Evolutionary conservation across 2,113 vertebrate genomes (phyloP), one percentile per base, ranked within the genome.

Genomic region (Typhlomys cinereus): DNA sequence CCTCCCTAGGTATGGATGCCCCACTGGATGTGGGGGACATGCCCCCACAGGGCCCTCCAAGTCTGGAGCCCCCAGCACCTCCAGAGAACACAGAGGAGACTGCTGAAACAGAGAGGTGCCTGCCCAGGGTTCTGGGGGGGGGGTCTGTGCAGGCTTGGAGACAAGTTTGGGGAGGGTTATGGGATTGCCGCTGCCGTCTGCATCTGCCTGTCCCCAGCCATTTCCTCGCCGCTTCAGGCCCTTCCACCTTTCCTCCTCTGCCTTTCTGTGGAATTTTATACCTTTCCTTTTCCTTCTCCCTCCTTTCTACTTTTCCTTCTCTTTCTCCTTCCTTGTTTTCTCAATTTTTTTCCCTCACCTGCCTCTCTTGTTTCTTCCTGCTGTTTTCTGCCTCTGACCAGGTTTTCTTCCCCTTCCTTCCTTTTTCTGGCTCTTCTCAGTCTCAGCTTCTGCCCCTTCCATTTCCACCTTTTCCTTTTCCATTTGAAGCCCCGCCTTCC

Each of bases 61-160:
- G 91, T 64, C 86, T 96, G 48, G 97, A 97, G 34, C 39, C 89
- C 44, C 64, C n/a, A 0, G 36, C 6, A 0, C 67, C 94, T 36
- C 64, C 36, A 61, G 83, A 57, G 98, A 99, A 50, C 74, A 69
- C 66, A 0, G 99, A 99, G 36, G 99, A 99, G 41, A 97, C 39
- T 25, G 57, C 96, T 2, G 99, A 99, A 27, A 98, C 98, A 31
- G 98, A 99, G 74, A 99, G 98, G 99, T 99, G 94, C 98, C 97
- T 2, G 67, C 34, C 29, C 0, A 59, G 20, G 92, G 80, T 15
- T 54, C 48, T 1, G 48, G 31, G 48, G 54, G 31, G 48, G 54
- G 50, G 57, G 79, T 48, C 17, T 0, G 74, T 78, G 70, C 7
- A 17, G 59, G 34, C 25, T 11, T n/a, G 4, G 73, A 34, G 14